Conservation (phyloP, 2,113 vertebrate species). For the Hypocryptadius cinnamomeus region DNA sequence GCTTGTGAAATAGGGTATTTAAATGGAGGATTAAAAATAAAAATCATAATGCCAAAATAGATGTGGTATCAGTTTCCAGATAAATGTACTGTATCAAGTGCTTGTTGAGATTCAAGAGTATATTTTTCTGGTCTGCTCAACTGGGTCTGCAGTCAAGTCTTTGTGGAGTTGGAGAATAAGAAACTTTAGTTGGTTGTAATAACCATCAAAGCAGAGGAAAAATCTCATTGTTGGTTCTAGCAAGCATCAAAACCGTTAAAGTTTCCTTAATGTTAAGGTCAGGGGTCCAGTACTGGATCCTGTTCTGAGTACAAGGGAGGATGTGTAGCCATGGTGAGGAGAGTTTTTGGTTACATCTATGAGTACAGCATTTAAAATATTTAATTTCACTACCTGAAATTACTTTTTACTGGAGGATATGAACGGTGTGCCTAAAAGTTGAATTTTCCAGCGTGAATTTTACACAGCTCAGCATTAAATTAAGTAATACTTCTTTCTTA, state of each 20-base stretch:
- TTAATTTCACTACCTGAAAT: not conserved
- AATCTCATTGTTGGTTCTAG: not conserved
- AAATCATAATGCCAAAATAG: slow-evolving; percentile 16
- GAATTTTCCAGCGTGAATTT: not conserved
- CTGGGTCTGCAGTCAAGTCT: not conserved
- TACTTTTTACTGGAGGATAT: not conserved
- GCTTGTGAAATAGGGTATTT: slow-evolving; percentile 33
- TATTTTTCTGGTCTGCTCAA: slow-evolving; percentile 24
- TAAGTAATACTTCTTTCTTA: not conserved
- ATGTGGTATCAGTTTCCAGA: not conserved
- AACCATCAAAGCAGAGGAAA: not conserved
- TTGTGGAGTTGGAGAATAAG: not conserved
- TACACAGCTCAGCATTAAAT: not conserved
- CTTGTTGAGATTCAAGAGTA: slow-evolving; percentile 9
- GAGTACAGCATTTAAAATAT: not conserved
- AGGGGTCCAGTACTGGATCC: not conserved
- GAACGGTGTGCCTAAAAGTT: not conserved
- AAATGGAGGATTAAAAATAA: slow-evolving; percentile 14
- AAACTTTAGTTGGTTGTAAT: not conserved
- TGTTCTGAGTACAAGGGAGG: not conserved
- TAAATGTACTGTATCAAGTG: slow-evolving; percentile 49
- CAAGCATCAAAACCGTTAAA: not conserved
- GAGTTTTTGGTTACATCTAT: not conserved
- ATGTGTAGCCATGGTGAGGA: not conserved
- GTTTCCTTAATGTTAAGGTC: not conserved